phyloP scores from a whole-genome alignment of 1,140 invertebrate species.

The Apis florea region DNA sequence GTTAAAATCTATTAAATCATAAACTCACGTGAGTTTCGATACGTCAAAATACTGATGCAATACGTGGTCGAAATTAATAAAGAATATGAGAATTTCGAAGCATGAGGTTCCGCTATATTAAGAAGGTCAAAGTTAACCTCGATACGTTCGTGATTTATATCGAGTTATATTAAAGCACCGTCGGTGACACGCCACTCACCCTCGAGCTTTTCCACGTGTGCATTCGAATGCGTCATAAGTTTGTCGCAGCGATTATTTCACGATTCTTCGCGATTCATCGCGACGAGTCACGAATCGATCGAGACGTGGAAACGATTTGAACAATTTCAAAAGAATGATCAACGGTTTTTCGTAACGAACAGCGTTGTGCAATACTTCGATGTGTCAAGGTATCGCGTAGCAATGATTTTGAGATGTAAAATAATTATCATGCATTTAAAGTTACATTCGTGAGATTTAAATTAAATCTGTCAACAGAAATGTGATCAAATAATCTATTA shows the following conservation, averaged over 20 bases:
- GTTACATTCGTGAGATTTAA: too few relatives aligned
- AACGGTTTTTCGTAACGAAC: conserved; percentile 21
- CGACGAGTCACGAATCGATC: conserved; percentile 3
- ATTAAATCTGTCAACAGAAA: too few relatives aligned
- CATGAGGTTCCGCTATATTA: not conserved
- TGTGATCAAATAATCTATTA: too few relatives aligned
- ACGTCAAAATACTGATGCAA: not conserved
- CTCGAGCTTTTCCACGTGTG: conserved; percentile 20
- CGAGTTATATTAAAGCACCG: not conserved
- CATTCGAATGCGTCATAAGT: conserved; percentile 9
- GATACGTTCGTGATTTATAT: not conserved
- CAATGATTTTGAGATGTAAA: not conserved
- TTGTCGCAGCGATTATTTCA: conserved; percentile 18
- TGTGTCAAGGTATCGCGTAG: too few relatives aligned
- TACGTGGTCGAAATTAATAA: not conserved
- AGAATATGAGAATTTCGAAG: not conserved
- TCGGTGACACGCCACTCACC: not conserved
- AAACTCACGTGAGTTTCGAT: not conserved
- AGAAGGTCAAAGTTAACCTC: conserved; percentile 4
- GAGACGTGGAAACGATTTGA: not conserved
- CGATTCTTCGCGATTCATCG: not conserved
- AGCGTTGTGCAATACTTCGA: conserved; percentile 12
- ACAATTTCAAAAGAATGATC: not conserved
- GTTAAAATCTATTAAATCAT: not conserved
- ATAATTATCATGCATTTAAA: not conserved